Conservation (phyloP, 2,797 vertebrate genomes). For the Hirundo rustica region DNA sequence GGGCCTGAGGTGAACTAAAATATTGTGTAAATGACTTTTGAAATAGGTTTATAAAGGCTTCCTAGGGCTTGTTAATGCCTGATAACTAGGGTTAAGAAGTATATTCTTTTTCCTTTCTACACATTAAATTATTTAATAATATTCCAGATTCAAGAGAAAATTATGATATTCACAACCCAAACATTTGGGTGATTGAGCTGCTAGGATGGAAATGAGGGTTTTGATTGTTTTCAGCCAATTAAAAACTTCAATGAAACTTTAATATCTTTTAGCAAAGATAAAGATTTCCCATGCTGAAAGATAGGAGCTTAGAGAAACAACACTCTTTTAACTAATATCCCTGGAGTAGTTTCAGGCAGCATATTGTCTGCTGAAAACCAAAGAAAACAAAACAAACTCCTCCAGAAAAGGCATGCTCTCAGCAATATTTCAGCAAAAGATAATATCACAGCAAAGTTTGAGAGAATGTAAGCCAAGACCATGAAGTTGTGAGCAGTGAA, state of each 20-base stretch:
- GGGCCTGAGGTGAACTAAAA: background rate
- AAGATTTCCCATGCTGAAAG: background rate
- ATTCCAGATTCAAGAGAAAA: background rate
- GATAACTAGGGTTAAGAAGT: background rate
- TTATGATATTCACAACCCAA: background rate
- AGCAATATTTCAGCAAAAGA: background rate
- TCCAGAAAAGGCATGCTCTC: background rate
- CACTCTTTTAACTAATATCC: background rate
- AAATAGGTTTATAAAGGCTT: background rate
- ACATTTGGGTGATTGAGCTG: background rate
- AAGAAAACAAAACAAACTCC: background rate
- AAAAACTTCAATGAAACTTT: background rate
- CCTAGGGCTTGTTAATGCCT: background rate
- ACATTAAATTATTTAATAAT: background rate
- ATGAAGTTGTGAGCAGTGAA: background rate
- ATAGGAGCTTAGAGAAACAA: background rate
- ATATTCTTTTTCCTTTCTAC: background rate
- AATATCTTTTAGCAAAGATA: background rate
- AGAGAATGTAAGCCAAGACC: rapidly evolving
- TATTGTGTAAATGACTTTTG: background rate
- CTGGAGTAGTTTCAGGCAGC: background rate
- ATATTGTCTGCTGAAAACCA: background rate
- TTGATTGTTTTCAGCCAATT: background rate
- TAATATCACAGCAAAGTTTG: background rate
- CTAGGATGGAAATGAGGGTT: background rate